Evolutionary conservation across 1,140 invertebrate species (phyloP).

Genomic region (Subanguina moxae): DNA sequence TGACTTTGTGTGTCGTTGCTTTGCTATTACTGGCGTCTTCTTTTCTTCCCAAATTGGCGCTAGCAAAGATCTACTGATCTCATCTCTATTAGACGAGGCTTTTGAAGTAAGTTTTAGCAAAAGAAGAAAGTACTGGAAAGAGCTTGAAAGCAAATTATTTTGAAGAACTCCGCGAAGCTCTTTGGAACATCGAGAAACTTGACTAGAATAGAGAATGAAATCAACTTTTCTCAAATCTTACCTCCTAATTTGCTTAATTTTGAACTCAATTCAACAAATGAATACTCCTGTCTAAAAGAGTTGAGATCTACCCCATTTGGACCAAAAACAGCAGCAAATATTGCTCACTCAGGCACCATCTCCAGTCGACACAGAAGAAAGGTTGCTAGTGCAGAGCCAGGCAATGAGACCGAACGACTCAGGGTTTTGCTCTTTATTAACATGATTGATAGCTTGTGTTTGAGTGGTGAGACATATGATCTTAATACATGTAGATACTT

Average conservation of each 20-base stretch:
- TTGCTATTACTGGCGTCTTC: constrained; percentile 17
- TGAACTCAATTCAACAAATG: not conserved
- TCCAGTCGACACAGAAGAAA: constrained; percentile 16
- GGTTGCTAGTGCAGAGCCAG: not conserved
- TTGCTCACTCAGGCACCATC: constrained; percentile 25
- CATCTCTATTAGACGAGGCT: constrained; percentile 23
- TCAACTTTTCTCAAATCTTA: constrained; percentile 15
- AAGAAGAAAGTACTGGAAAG: not conserved
- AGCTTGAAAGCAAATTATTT: constrained; percentile 21
- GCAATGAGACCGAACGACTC: constrained; percentile 10
- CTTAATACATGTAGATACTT: constrained; percentile 16
- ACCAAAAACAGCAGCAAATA: constrained; percentile 17
- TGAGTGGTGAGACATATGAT: constrained; percentile 29
- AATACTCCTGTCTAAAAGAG: constrained; percentile 19
- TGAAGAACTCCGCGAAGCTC: constrained; percentile 8
- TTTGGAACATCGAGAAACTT: constrained; percentile 17
- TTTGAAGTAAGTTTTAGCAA: constrained; percentile 14
- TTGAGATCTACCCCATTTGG: constrained; percentile 11
- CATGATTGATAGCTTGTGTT: constrained; percentile 29
- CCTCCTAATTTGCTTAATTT: constrained; percentile 5
- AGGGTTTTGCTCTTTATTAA: constrained; percentile 24
- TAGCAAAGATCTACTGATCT: constrained; percentile 19
- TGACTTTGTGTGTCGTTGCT: constrained; percentile 27
- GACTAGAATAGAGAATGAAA: not conserved
- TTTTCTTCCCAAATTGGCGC: constrained; percentile 25